Evolutionary conservation across 2,113 vertebrate species (phyloP).

Genomic region (Tretioscincus oriximinensis): DNA sequence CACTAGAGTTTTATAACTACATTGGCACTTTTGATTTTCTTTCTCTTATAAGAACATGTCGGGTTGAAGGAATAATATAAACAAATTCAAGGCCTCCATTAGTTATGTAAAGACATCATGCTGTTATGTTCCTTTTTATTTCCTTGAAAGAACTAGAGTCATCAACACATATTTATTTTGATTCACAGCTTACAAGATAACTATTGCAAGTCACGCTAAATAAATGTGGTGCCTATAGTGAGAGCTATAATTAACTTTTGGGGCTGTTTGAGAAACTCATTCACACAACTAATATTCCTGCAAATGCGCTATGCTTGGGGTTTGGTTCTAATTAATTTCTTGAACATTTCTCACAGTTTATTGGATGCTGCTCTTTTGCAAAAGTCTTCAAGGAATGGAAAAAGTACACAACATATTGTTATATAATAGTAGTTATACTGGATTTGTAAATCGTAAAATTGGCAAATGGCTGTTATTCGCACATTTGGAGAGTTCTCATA

Average conservation of each 20-base stretch:
- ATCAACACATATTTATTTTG: constrained; percentile 27
- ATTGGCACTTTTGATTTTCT: neutral
- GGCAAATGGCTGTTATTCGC: neutral
- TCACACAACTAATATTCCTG: neutral
- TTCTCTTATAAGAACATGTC: constrained; percentile 19
- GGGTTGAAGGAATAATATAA: constrained; percentile 38
- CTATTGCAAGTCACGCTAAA: constrained; percentile 21
- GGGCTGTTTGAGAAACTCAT: constrained; percentile 3
- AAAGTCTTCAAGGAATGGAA: constrained; percentile 2
- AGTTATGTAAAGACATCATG: constrained; percentile 30
- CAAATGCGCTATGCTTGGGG: constrained; percentile 17
- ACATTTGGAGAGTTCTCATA: neutral
- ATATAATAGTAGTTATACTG: neutral
- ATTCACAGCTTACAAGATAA: constrained; percentile 35
- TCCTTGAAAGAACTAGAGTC: constrained; percentile 34
- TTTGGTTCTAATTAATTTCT: constrained; percentile 44
- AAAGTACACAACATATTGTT: constrained; percentile 22
- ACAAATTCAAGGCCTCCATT: constrained; percentile 29
- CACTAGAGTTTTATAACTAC: constrained; percentile 26
- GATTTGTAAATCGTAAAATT: constrained; percentile 10
- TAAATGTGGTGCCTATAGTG: constrained; percentile 27
- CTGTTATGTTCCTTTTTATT: constrained; percentile 34
- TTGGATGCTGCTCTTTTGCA: constrained; percentile 26
- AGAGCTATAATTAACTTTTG: constrained; percentile 16
- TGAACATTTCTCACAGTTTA: constrained; percentile 26